Evolutionary conservation across 1,140 invertebrate genomes (phyloP).

Genomic region (Pararge aegeria): DNA sequence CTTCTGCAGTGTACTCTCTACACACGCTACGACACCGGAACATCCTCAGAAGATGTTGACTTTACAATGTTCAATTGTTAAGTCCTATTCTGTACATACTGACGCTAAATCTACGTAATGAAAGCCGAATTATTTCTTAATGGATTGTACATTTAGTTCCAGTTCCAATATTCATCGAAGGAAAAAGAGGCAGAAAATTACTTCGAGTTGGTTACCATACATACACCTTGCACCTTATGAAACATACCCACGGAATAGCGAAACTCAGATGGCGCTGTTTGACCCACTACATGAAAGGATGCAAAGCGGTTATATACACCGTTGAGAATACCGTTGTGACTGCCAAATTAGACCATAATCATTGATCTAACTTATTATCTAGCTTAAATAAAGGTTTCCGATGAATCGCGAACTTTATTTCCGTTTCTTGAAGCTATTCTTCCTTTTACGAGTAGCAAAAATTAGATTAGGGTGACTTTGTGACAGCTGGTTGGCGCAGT

Average conservation of each 20-base stretch:
- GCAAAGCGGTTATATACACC: conserved; percentile 40
- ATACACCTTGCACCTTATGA: conserved; percentile 21
- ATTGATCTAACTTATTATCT: background rate
- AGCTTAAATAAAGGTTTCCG: too few relatives aligned
- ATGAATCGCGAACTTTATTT: too few relatives aligned
- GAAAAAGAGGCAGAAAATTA: conserved; percentile 21
- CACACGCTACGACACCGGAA: too few relatives aligned
- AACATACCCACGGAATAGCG: background rate
- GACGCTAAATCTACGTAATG: too few relatives aligned
- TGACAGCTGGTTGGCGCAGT: too few relatives aligned
- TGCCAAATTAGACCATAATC: conserved; percentile 29
- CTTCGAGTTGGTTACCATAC: conserved; percentile 27
- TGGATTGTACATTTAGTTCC: conserved; percentile 1
- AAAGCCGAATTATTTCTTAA: background rate
- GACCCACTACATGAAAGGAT: conserved; percentile 41
- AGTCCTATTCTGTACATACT: too few relatives aligned
- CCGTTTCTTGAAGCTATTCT: too few relatives aligned
- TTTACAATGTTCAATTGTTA: too few relatives aligned
- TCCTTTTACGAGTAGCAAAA: too few relatives aligned
- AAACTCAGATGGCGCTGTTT: conserved; percentile 50
- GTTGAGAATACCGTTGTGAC: conserved; percentile 32
- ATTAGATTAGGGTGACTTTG: too few relatives aligned
- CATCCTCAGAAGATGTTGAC: too few relatives aligned
- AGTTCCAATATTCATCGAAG: conserved; percentile 10
- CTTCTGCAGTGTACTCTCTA: too few relatives aligned